Evolutionary conservation across 2,797 vertebrate species (phyloP).

Genomic region (Notolabrus celidotus): DNA sequence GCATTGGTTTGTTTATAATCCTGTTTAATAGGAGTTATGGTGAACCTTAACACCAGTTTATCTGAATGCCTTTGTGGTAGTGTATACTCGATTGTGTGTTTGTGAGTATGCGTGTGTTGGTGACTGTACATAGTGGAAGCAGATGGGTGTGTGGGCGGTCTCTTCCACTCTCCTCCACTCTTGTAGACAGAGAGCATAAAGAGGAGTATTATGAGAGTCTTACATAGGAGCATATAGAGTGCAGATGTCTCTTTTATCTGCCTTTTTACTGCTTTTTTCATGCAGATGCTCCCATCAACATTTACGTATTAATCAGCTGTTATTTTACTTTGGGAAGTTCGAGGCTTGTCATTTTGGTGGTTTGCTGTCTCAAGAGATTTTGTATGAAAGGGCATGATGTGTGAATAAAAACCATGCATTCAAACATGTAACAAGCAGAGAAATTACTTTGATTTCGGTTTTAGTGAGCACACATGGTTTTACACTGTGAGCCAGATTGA

Average conservation of each 20-base stretch:
- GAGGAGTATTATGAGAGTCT: not conserved
- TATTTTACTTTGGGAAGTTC: not conserved
- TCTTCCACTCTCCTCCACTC: slow-evolving; percentile 34
- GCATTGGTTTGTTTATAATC: not conserved
- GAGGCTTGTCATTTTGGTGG: not conserved
- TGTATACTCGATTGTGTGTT: not conserved
- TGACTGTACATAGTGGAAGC: slow-evolving; percentile 26
- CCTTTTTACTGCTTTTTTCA: not conserved
- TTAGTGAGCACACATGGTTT: too few relatives aligned
- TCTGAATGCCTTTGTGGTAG: not conserved
- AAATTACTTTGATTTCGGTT: too few relatives aligned
- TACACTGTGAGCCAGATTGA: too few relatives aligned
- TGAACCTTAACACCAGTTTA: not conserved
- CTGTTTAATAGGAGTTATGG: not conserved
- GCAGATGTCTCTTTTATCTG: not conserved
- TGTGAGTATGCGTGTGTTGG: slow-evolving; percentile 18
- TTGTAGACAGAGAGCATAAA: slow-evolving; percentile 33
- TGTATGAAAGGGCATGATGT: too few relatives aligned
- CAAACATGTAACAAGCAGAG: too few relatives aligned
- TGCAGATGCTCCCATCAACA: not conserved
- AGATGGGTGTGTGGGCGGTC: slow-evolving; percentile 65
- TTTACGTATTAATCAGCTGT: not conserved
- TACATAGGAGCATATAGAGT: slow-evolving; percentile 2
- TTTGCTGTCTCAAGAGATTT: too few relatives aligned
- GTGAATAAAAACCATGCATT: too few relatives aligned